These are phyloP conservation scores for Sminthurides aquaticus DNA, from an alignment of 2,888 invertebrate species.

Conservation along the genomic window DNA sequence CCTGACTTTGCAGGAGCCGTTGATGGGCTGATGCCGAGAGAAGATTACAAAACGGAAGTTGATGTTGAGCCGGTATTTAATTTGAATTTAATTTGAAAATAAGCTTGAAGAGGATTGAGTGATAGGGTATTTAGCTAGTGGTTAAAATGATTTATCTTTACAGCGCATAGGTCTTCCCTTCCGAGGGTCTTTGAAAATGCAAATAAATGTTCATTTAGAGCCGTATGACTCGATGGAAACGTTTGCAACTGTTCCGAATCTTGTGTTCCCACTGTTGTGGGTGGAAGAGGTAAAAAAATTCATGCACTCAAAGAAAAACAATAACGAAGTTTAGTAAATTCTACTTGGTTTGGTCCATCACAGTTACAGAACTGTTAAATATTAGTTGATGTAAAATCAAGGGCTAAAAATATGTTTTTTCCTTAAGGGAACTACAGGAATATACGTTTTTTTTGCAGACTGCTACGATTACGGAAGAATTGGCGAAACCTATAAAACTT, in stretches of 20 bases:
- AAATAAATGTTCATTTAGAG: constrained; percentile 38
- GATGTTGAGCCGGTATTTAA: constrained; percentile 24
- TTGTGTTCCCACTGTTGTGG: constrained; percentile 40
- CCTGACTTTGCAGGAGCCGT: constrained; percentile 15
- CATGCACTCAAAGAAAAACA: no score
- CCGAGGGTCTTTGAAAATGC: constrained; percentile 31
- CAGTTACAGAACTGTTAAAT: no score
- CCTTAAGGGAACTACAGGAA: no score
- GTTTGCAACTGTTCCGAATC: constrained; percentile 33
- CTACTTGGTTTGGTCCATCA: no score
- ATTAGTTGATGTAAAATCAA: no score
- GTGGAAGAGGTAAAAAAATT: constrained; percentile 42
- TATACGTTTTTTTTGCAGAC: constrained; percentile 12
- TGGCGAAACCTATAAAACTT: constrained; percentile 11
- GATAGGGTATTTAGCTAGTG: background rate
- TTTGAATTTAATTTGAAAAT: background rate
- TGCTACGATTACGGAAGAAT: constrained; percentile 12
- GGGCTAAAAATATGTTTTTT: no score
- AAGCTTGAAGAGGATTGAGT: background rate
- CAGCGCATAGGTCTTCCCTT: constrained; percentile 37
- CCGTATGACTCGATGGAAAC: constrained; percentile 35
- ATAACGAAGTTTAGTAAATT: no score
- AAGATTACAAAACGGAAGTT: constrained; percentile 20
- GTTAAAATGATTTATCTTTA: background rate
- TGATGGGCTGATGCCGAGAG: constrained; percentile 19